These are phyloP conservation scores for Agapostemon virescens DNA, from an alignment of 2,888 invertebrate genomes.

Conservation along the genomic window DNA sequence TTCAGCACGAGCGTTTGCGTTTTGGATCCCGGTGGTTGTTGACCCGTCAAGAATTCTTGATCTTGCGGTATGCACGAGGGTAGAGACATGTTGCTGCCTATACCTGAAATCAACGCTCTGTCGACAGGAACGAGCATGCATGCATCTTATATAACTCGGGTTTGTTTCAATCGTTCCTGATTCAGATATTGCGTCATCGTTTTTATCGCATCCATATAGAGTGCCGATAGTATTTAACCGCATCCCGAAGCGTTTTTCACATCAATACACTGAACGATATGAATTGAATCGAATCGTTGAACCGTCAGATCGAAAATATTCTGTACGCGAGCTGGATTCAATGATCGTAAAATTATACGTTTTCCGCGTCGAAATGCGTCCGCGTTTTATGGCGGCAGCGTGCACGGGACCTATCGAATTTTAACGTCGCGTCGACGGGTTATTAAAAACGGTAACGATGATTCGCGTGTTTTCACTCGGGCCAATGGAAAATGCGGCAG, in stretches of 20 bases:
- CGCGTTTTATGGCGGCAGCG: slow-evolving; percentile 17
- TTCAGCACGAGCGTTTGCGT: slow-evolving; percentile 23
- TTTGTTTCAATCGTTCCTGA: not conserved
- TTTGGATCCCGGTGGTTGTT: slow-evolving; percentile 18
- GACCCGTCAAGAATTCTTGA: slow-evolving; percentile 65
- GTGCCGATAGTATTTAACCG: slow-evolving; percentile 29
- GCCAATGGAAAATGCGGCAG: not conserved
- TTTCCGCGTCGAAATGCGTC: slow-evolving; percentile 21
- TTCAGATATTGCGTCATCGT: not conserved
- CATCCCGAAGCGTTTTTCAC: slow-evolving; percentile 26
- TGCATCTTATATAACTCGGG: not conserved
- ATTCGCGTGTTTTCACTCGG: not conserved
- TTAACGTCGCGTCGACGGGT: slow-evolving; percentile 6
- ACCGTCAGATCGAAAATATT: slow-evolving; percentile 55
- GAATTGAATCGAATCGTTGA: slow-evolving; percentile 53
- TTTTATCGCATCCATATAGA: not conserved
- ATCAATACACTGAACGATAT: slow-evolving; percentile 37
- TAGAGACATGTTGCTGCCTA: slow-evolving; percentile 77
- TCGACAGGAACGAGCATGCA: not conserved
- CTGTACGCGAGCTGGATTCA: slow-evolving; percentile 48
- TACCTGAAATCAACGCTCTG: slow-evolving; percentile 74
- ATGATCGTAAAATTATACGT: slow-evolving; percentile 55
- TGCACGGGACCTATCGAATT: not conserved
- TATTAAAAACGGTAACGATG: slow-evolving; percentile 25
- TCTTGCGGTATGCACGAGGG: slow-evolving; percentile 75